Percentiles rank a stretch among this genome's conserved stretches.
These are phyloP conservation scores for Siniperca undulata DNA, from an alignment of 2,797 vertebrate species.

Conservation along the genomic window DNA sequence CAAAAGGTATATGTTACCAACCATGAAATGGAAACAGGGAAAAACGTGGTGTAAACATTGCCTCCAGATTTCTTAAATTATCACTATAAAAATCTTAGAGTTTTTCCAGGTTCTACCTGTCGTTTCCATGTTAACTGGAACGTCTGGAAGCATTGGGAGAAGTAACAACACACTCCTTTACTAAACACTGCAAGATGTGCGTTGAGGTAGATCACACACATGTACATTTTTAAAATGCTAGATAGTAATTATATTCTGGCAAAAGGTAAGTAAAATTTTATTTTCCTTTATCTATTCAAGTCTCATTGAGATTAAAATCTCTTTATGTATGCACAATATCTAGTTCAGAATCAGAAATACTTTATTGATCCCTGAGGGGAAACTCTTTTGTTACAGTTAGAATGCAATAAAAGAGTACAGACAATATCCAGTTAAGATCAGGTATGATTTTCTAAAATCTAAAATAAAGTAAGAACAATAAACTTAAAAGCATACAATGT, in stretches of 20 bases:
- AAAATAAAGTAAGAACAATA: not conserved
- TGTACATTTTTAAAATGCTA: not conserved
- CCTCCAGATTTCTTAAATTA: not conserved
- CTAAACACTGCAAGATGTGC: constrained; percentile 10
- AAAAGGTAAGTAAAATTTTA: not conserved
- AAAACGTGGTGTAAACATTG: no score
- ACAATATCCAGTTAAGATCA: not conserved
- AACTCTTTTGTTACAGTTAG: no score
- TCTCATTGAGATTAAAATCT: no score
- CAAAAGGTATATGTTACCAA: not conserved
- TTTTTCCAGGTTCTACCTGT: constrained; percentile 46
- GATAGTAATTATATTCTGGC: not conserved
- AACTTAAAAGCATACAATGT: not conserved
- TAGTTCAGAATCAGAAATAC: no score
- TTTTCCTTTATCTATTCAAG: not conserved
- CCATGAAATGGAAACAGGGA: not conserved
- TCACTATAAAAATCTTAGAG: not conserved
- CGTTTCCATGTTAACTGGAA: constrained; percentile 14
- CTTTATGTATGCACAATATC: no score
- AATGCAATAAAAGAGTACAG: not conserved
- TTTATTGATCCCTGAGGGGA: no score
- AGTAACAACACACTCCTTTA: constrained; percentile 29
- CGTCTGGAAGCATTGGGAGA: constrained; percentile 44
- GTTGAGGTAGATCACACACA: not conserved
- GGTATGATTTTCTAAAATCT: not conserved